Conservation (phyloP, 2,113 vertebrate genomes). For the Chitala chitala region DNA sequence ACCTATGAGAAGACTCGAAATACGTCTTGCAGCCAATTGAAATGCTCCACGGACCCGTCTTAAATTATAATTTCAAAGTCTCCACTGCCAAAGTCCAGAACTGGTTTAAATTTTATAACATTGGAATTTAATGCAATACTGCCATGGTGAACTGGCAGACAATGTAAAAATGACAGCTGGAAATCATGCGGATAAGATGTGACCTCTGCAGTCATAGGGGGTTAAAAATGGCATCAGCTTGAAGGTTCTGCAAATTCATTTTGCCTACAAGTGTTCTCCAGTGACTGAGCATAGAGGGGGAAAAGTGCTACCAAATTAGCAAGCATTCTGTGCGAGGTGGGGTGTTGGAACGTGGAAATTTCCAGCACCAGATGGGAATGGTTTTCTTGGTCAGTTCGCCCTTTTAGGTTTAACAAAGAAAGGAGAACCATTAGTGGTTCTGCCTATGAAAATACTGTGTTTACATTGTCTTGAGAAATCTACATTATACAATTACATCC, state of each 20-base stretch:
- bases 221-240: not conserved
- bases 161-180: not conserved
- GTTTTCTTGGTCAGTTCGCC: not conserved
- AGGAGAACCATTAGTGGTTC: not conserved
- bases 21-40: not conserved
- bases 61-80: no score
- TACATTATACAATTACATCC: not conserved
- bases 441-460: not conserved
- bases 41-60: not conserved
- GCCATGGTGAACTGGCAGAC: not conserved
- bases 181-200: not conserved
- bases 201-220: not conserved
- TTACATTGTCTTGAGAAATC: not conserved
- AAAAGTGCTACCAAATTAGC: not conserved
- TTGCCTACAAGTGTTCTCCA: not conserved
- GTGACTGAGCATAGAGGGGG: not conserved
- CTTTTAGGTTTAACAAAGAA: not conserved
- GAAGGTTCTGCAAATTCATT: not conserved
- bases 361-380: not conserved
- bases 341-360: not conserved
- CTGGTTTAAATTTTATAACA: no score
- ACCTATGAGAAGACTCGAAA: conserved; percentile 62
- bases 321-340: not conserved
- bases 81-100: no score
- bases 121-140: no score